phyloP scores from a whole-genome alignment of 2,888 invertebrate species.

The Cephalotes varians region DNA sequence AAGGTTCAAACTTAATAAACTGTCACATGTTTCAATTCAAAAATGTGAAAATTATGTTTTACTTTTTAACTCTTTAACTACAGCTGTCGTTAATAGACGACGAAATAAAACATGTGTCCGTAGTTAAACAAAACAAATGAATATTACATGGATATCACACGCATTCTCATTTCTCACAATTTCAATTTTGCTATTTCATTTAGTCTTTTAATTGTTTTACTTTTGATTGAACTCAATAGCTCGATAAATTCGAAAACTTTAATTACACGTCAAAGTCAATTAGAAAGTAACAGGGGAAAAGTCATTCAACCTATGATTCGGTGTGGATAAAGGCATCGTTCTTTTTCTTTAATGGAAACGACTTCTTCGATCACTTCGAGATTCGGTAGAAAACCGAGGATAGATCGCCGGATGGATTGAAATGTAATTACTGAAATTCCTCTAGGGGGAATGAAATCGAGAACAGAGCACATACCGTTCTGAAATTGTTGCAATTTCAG shows the following conservation, averaged over 20 bases:
- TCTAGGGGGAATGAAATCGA: slow-evolving; percentile 16
- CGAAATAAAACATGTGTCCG: too few relatives aligned
- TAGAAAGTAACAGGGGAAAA: slow-evolving; percentile 23
- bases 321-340: background rate
- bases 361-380: slow-evolving; percentile 20
- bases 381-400: slow-evolving; percentile 14
- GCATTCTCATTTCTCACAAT: background rate
- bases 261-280: slow-evolving; percentile 46
- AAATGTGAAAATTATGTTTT: background rate
- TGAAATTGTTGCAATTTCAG: slow-evolving; percentile 41
- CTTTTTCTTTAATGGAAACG: background rate
- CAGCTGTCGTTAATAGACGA: too few relatives aligned
- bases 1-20: background rate
- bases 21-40: background rate
- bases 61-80: too few relatives aligned
- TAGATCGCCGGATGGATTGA: slow-evolving; percentile 14
- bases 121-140: background rate
- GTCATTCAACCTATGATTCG: background rate
- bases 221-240: slow-evolving; percentile 4
- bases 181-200: slow-evolving; percentile 14
- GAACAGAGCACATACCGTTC: slow-evolving; percentile 4
- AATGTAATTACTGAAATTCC: slow-evolving; percentile 48
- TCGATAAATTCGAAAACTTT: background rate
- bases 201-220: slow-evolving; percentile 7
- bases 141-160: background rate